Evolutionary conservation across 2,113 vertebrate species (phyloP).

Genomic region (Lates calcarifer): DNA sequence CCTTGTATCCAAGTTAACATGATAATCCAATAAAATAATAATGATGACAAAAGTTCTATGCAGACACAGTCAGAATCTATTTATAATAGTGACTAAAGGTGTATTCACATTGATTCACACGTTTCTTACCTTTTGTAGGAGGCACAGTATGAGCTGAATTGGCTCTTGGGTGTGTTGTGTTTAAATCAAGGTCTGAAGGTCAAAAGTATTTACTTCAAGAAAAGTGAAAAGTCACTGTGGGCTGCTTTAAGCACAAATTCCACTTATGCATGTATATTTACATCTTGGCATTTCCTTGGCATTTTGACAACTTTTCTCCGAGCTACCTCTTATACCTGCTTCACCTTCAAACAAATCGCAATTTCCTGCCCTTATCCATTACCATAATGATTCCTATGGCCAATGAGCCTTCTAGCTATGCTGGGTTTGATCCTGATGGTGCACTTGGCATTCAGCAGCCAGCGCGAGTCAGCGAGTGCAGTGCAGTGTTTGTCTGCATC

Average conservation of each 20-base stretch:
- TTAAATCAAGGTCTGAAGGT: not conserved
- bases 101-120: not conserved
- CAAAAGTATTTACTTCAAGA: not conserved
- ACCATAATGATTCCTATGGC: conserved; percentile 29
- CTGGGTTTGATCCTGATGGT: conserved; percentile 43
- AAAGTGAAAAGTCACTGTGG: not conserved
- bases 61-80: not conserved
- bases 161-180: too few relatives aligned
- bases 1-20: not conserved
- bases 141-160: not conserved
- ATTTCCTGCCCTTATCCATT: conserved; percentile 37
- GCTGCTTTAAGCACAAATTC: not conserved
- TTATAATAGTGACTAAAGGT: not conserved
- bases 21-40: not conserved
- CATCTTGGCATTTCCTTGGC: not conserved
- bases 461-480: conserved; percentile 36
- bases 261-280: not conserved
- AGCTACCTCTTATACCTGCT: conserved; percentile 21
- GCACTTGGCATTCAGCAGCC: conserved; percentile 50
- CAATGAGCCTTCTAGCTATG: conserved; percentile 50
- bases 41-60: not conserved
- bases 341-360: conserved; percentile 37
- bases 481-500: conserved; percentile 63
- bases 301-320: conserved; percentile 6
- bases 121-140: not conserved